Conservation (phyloP, 53 echinoderm and acorn worm species). For the Apostichopus leukothele region DNA sequence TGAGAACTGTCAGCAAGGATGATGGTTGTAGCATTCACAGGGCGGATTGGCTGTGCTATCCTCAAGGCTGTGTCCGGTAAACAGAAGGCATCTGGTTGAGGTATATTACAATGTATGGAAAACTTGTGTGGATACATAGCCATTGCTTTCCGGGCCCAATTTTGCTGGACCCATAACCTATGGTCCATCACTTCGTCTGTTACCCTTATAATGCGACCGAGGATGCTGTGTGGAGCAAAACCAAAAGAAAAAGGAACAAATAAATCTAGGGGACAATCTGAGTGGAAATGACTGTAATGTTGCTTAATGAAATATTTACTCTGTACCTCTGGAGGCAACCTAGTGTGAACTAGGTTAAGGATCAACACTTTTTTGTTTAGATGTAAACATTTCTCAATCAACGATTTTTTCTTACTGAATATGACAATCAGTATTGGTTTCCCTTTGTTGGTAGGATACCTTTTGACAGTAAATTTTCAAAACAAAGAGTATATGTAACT, state of each 20-base stretch:
- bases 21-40: constrained; percentile 11
- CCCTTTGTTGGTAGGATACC: no score
- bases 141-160: constrained; percentile 74
- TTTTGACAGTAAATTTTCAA: no score
- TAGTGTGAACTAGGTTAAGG: no score
- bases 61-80: constrained; percentile 73
- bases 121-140: neutral
- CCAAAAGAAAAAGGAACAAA: neutral
- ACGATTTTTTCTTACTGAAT: no score
- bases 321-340: neutral
- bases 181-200: constrained; percentile 95
- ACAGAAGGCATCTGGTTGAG: constrained; percentile 10
- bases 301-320: no score
- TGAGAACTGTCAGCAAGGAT: constrained; percentile 19
- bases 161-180: constrained; percentile 79
- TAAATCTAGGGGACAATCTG: neutral
- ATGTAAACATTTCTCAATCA: no score
- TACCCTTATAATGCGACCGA: constrained; percentile 92
- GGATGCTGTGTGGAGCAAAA: constrained; percentile 57
- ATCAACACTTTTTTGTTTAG: no score
- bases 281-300: no score
- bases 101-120: neutral
- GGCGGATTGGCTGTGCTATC: constrained; percentile 53
- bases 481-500: no score
- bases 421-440: no score